Base-by-base conservation (phyloP, 2,797 vertebrate genomes). In the Thamnophis elegans region DNA sequence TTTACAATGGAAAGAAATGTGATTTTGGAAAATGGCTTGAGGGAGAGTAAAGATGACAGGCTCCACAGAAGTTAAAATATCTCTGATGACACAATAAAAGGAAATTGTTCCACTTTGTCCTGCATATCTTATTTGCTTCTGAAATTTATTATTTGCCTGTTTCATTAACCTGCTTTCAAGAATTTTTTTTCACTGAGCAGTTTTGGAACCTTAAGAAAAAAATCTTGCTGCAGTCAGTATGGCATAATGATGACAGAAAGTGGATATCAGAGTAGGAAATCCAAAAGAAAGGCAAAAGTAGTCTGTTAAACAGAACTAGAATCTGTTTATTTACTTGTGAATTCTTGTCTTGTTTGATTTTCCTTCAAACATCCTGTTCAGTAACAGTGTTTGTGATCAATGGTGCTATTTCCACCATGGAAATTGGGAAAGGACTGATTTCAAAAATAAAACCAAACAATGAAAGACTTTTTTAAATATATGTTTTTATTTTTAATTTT, bases 41-140 rank as follows among this genome's bases (percentile, higher is more conserved):
- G 32, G 28, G 53, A 59, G 18, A 32, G 16, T 25, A 54, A 22
- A 32, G 11, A 90, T 56, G 60, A 59, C 12, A 42, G 25, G 14
- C 18, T 62, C 59, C n/a, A 11, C 55, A 18, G 51, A 87, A 73
- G 5, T 86, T 53, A 86, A 55, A 89, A 85, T 53, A 92, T 88
- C n/a, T 85, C 73, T 59, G 53, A 88, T 90, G 65, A 85, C 68
- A 90, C 54, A 94, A 93, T 93, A 91, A 94, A 91, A 89, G 4
- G 86, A 94, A 94, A 68, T 73, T 90, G 54, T 91, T 42, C 32
- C 58, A 88, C 16, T 89, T 86, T n/a, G 91, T 54, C 28, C 54
- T 54, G 54, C 8, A 8, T 42, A 32, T 28, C 18, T 58, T 58
- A 22, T 88, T 90, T 32, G 91, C n/a, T 92, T 56, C 82, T 68